Conservation (phyloP, 2,113 vertebrate species). For the Limanda limanda region DNA sequence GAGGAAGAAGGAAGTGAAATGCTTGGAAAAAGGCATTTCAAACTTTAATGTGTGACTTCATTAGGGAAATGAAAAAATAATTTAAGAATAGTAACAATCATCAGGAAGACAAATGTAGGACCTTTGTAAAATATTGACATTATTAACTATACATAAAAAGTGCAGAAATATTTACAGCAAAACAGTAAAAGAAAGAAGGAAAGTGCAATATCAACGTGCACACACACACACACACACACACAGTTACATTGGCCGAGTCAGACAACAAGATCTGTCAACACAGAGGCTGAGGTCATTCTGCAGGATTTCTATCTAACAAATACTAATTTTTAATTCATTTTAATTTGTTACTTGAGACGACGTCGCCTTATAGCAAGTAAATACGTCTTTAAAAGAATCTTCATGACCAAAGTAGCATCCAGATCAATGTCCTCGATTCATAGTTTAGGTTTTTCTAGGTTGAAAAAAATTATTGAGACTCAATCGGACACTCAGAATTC, state of each 20-base stretch:
- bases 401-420: too few relatives aligned
- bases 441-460: neutral
- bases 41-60: neutral
- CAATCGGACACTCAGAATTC: too few relatives aligned
- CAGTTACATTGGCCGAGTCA: conserved; percentile 20
- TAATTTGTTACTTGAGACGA: neutral
- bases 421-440: neutral
- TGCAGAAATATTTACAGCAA: conserved; percentile 65
- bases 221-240: conserved; percentile 21
- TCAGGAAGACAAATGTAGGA: too few relatives aligned
- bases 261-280: neutral
- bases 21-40: neutral
- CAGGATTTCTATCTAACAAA: neutral
- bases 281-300: conserved; percentile 41
- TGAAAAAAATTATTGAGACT: too few relatives aligned
- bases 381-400: neutral
- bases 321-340: neutral
- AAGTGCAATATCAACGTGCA: conserved; percentile 65
- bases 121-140: neutral
- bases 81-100: neutral
- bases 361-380: too few relatives aligned
- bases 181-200: conserved; percentile 30
- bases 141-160: conserved; percentile 29
- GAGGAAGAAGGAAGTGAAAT: neutral
- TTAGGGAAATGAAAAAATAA: neutral